Base-by-base conservation (phyloP, 2,113 vertebrate species). In the Sebastes fasciatus region DNA sequence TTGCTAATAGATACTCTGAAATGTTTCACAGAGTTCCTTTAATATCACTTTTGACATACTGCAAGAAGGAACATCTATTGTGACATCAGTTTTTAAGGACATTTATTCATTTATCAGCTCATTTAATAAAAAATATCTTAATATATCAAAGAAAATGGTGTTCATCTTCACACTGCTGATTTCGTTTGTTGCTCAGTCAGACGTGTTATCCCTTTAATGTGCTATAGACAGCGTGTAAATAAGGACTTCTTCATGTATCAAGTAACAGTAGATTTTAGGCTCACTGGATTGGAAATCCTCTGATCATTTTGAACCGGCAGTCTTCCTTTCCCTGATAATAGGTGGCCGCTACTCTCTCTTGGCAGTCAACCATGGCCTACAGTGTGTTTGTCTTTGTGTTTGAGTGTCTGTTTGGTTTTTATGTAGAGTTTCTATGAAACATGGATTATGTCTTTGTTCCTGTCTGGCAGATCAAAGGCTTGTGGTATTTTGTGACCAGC, bases 391-490 rank as follows among this genome's bases (percentile, higher is more conserved):
- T 57, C 62, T 65, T 19, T 65, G 55, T 77, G 40, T 74, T 81
- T 83, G 46, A 74, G 87, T 51, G 74, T 66, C 63, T 69, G 86
- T 80, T 57, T 81, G 89, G 68, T 67, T 77, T 88, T 79, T 48
- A 63, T 82, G 69, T 64, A 51, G 46, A 64, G 65, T 69, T 77
- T 65, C 55, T 49, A 67, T 83, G 79, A 89, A 89, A 90, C 83
- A 75, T 88, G 83, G 80, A 86, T 89, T 84, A 80, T 63, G 73
- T 87, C 86, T 88, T 85, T 86, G 83, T 88, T 83, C 54, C 54
- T 66, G 80, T 86, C 89, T 78, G 48, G 42, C 19, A 79, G 73
- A 89, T 90, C 72, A 87, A 89, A 87, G 65, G 21, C 40, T 65
- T 54, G 84, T 72, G 60, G 62, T 61, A 63, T 87, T 84, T 68